These are phyloP conservation scores for Microctenopoma lineatum DNA, from an alignment of 2,797 vertebrate species.

Conservation along the genomic window DNA sequence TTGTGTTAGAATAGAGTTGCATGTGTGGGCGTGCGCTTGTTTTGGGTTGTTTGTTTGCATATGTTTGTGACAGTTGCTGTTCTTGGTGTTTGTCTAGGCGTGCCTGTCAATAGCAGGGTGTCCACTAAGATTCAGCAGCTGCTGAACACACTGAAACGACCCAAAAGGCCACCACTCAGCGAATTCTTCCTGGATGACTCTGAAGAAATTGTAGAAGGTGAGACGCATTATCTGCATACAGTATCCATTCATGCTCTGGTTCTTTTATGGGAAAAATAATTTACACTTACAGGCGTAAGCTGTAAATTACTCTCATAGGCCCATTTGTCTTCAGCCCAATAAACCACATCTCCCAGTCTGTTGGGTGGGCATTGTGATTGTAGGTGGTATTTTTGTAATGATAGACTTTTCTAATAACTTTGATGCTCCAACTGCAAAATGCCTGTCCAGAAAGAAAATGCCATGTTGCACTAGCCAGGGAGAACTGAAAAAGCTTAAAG, in stretches of 20 bases:
- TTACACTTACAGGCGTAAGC: background rate
- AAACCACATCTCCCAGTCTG: background rate
- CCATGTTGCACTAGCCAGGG: background rate
- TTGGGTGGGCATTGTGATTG: background rate
- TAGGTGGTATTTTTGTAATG: background rate
- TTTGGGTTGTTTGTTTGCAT: slow-evolving; percentile 25
- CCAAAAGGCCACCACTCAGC: slow-evolving; percentile 96
- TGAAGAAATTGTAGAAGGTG: slow-evolving; percentile 98
- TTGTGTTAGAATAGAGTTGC: slow-evolving; percentile 47
- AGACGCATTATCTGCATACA: slow-evolving; percentile 13
- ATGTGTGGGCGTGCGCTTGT: slow-evolving; percentile 43
- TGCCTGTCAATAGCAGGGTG: slow-evolving; percentile 95
- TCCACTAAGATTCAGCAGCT: slow-evolving; percentile 99
- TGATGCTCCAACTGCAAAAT: background rate
- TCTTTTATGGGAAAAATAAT: background rate
- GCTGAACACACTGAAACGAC: slow-evolving; percentile 96
- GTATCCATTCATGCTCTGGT: too few relatives aligned
- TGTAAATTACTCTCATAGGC: background rate
- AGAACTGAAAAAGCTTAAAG: background rate
- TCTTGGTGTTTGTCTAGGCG: slow-evolving; percentile 84
- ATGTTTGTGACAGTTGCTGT: slow-evolving; percentile 41
- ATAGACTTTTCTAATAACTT: background rate
- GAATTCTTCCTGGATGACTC: slow-evolving; percentile 98
- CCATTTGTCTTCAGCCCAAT: background rate
- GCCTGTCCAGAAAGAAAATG: background rate